phyloP scores from a whole-genome alignment of 2,888 invertebrate species.

The Napeogenes sylphis region DNA sequence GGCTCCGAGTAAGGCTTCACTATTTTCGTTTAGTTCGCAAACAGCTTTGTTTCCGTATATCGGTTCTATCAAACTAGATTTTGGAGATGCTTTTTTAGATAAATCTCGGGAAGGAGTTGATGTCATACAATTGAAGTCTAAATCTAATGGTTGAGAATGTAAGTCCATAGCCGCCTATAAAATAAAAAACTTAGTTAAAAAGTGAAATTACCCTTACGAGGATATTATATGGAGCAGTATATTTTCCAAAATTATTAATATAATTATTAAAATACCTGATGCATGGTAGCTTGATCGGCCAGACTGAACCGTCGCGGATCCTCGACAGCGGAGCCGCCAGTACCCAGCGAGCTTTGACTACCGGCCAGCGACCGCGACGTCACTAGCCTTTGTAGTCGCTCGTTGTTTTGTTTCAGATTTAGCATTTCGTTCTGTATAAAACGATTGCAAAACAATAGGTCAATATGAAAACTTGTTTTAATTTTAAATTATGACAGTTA shows the following conservation, averaged over 20 bases:
- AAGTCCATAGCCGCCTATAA: slow-evolving; percentile 64
- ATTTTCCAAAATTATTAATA: too few species aligned
- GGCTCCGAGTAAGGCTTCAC: slow-evolving; percentile 57
- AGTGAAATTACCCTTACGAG: too few species aligned
- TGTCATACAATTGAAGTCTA: slow-evolving; percentile 72
- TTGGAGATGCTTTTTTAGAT: slow-evolving; percentile 67
- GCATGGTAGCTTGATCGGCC: slow-evolving; percentile 75
- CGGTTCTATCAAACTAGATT: slow-evolving; percentile 63
- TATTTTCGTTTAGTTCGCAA: slow-evolving; percentile 67
- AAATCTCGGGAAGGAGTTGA: slow-evolving; percentile 70
- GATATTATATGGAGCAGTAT: too few species aligned
- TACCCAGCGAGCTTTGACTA: slow-evolving; percentile 78
- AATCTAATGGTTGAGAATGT: slow-evolving; percentile 67
- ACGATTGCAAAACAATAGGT: background rate
- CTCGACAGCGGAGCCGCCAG: slow-evolving; percentile 67
- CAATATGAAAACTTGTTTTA: background rate
- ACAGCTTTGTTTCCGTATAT: slow-evolving; percentile 72
- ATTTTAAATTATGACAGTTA: background rate
- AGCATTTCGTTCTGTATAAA: slow-evolving; percentile 91
- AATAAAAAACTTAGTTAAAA: background rate
- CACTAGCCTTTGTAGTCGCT: slow-evolving; percentile 92
- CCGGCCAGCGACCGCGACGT: slow-evolving; percentile 80
- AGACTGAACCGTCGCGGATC: slow-evolving; percentile 79
- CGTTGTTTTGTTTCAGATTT: slow-evolving; percentile 97
- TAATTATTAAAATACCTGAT: slow-evolving; percentile 51